A percentile compares a stretch with the other conserved stretches of the same genome.
Evolutionary conservation across 2,797 vertebrate genomes (phyloP).

Genomic region (Sarcophilus harrisii): DNA sequence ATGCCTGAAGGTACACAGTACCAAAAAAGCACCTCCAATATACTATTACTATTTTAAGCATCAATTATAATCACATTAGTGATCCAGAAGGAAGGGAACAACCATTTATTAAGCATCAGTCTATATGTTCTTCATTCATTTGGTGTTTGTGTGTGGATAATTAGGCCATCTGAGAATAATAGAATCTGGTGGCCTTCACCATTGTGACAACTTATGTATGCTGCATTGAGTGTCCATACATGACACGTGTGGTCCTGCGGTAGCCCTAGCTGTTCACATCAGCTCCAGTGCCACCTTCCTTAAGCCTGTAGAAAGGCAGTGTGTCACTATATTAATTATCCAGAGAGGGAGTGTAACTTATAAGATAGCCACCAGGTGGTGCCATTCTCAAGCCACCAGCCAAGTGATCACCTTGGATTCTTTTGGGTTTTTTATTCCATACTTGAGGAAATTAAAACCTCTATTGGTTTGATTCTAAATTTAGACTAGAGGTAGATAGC

Average conservation of each 20-base stretch:
- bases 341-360: not conserved
- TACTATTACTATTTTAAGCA: not conserved
- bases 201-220: not conserved
- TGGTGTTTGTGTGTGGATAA: not conserved
- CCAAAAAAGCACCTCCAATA: not conserved
- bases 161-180: not conserved
- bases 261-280: not conserved
- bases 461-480: not conserved
- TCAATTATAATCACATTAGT: not conserved
- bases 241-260: not conserved
- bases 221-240: not conserved
- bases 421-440: not conserved
- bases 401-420: not conserved
- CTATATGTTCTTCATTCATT: not conserved
- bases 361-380: not conserved
- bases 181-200: not conserved
- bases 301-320: not conserved
- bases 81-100: not conserved
- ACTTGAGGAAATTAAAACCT: not conserved
- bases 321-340: not conserved
- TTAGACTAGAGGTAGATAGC: not conserved
- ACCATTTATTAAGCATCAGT: not conserved
- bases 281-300: not conserved
- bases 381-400: not conserved
- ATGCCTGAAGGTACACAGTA: not conserved